Percentiles rank a stretch among this genome's conserved stretches.
Conservation (phyloP, 2,797 vertebrate genomes). For the Nyctibius grandis region DNA sequence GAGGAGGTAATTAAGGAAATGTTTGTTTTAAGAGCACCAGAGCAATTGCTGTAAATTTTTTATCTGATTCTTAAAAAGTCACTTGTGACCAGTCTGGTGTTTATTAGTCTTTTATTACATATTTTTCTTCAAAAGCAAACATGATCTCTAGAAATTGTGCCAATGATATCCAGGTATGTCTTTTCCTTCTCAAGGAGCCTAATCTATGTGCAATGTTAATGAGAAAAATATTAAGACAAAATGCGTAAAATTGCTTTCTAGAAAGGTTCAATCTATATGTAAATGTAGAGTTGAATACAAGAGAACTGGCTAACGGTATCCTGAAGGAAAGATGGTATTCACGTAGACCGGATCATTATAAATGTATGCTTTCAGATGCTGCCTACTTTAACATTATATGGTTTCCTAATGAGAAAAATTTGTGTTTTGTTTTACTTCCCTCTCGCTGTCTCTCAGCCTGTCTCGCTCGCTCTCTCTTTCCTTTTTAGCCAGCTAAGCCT, state of each 20-base stretch:
- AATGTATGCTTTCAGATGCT: conserved; percentile 41
- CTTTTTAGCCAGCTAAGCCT: neutral
- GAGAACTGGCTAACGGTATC: conserved; percentile 21
- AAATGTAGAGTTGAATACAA: conserved; percentile 43
- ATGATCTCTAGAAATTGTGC: neutral
- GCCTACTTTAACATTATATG: conserved; percentile 13
- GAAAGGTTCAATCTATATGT: conserved; percentile 68
- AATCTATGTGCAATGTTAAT: conserved; percentile 52
- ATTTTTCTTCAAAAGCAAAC: conserved; percentile 28
- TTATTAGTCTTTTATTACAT: conserved; percentile 12
- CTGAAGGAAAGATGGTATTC: conserved; percentile 32
- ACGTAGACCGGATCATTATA: neutral
- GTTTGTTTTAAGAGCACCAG: conserved; percentile 22
- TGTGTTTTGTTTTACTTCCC: neutral
- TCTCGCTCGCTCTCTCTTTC: neutral
- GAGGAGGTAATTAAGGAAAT: conserved; percentile 40
- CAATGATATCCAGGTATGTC: conserved; percentile 28
- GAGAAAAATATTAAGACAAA: conserved; percentile 68
- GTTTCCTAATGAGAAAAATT: conserved; percentile 15
- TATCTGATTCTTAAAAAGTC: conserved; percentile 25
- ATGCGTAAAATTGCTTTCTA: conserved; percentile 62
- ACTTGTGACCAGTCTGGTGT: neutral
- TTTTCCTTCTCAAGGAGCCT: conserved; percentile 10
- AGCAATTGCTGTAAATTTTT: conserved; percentile 12
- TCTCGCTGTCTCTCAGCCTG: neutral